Evolutionary conservation across 2,797 vertebrate species (phyloP), one percentile per base, ranked within the genome.

Genomic region (Lates japonicus): DNA sequence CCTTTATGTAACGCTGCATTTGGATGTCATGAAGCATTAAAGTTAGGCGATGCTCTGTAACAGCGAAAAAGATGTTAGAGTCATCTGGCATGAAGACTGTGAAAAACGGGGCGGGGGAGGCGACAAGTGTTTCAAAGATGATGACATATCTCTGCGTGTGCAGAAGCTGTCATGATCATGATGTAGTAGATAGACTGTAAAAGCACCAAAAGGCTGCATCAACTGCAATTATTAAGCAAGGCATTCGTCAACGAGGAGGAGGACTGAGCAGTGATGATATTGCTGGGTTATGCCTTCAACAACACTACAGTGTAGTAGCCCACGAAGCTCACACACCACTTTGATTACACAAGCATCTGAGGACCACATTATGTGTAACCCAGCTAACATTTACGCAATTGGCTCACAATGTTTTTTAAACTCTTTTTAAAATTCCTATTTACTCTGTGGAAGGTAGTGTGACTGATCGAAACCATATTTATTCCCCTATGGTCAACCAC

Each of bases 401-500:
- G 90, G 81, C 59, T 90, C 81, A 62, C 65, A 60, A 46, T 83
- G 81, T 85, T 82, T 74, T 85, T 39, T 73, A 63, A 66, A 33
- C 59, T 78, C 61, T 73, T 48, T 82, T 80, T 83, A 68, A 83
- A 67, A 77, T 76, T 86, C 78, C 70, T 88, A 89, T 92, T 94
- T 93, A 87, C 85, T 88, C 82, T 81, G 79, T 63, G 83, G 92
- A 95, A 94, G 95, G 89, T 94, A 94, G 95, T 96, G 96, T 94
- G 95, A 95, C 95, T 95, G 95, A 97, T 97, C 96, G 94, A 94
- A 95, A 96, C 94, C 82, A 1, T 96, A 96, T 96, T 96, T 96
- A 91, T 94, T 95, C 94, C 95, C 93, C 86, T 95, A 93, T 74
- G 96, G 96, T 95, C 94, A 94, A 95, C 94, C 95, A 93, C 92